Percentiles rank a stretch among this genome's conserved stretches.
These are phyloP conservation scores for Esox niger DNA, from an alignment of 2,113 vertebrate species.

Conservation along the genomic window DNA sequence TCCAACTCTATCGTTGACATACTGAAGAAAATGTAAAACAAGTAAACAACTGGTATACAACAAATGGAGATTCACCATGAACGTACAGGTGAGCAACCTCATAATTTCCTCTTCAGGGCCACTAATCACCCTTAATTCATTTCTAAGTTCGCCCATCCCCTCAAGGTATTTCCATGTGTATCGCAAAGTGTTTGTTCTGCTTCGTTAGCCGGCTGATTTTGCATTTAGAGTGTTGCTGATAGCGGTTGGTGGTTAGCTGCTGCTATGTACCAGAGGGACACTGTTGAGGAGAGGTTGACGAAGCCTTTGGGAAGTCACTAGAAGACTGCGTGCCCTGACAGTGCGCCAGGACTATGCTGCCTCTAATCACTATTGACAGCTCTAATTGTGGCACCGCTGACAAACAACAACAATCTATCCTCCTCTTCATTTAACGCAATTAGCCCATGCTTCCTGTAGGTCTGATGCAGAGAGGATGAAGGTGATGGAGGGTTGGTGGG, in stretches of 20 bases:
- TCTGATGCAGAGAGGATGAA: conserved; percentile 3
- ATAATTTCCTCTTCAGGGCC: background rate
- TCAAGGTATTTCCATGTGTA: conserved; percentile 8
- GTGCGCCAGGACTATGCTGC: conserved; percentile 10
- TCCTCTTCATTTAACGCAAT: conserved; percentile 53
- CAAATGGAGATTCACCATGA: too few relatives aligned
- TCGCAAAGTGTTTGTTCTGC: conserved; percentile 48
- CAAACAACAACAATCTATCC: conserved; percentile 48
- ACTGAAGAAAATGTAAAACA: too few relatives aligned
- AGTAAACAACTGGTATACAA: too few relatives aligned
- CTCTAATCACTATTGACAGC: conserved; percentile 55
- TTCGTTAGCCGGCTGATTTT: conserved; percentile 53
- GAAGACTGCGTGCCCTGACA: background rate
- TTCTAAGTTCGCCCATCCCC: background rate
- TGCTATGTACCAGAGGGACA: background rate
- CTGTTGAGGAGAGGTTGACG: conserved; percentile 5
- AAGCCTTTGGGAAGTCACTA: background rate
- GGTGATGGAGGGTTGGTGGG: background rate
- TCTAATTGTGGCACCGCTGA: conserved; percentile 56
- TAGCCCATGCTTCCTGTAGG: conserved; percentile 34
- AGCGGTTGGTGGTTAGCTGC: conserved; percentile 7
- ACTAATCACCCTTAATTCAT: background rate
- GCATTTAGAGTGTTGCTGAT: conserved; percentile 53
- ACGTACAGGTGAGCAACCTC: too few relatives aligned
- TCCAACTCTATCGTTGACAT: too few relatives aligned